Conservation (phyloP, 2,888 invertebrate species). For the Pachydiplax longipennis region DNA sequence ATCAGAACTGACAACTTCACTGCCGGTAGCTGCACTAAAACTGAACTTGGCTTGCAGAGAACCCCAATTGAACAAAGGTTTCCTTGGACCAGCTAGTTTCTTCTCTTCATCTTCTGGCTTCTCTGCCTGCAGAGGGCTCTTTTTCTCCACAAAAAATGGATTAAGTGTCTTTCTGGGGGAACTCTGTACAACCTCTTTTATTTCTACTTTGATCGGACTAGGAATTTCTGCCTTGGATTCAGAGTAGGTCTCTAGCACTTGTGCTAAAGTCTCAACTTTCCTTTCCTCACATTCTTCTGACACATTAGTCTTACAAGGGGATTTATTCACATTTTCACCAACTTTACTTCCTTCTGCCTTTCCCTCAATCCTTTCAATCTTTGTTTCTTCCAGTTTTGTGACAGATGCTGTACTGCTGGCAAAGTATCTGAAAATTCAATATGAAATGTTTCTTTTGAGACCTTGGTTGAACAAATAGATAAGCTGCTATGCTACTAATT, state of each 20-base stretch:
- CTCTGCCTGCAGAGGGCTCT: not conserved
- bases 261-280: not conserved
- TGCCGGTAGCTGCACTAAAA: not conserved
- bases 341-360: not conserved
- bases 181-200: not conserved
- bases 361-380: not conserved
- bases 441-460: not conserved
- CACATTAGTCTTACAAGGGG: not conserved
- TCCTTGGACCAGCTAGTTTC: conserved; percentile 10
- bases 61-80: conserved; percentile 41
- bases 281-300: not conserved
- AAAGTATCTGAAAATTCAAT: not conserved
- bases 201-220: not conserved
- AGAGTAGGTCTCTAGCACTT: not conserved
- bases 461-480: too few species aligned
- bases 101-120: not conserved
- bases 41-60: conserved; percentile 44
- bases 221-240: not conserved
- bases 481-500: too few species aligned
- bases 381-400: not conserved
- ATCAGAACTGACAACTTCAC: not conserved
- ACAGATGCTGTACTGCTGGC: not conserved
- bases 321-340: not conserved
- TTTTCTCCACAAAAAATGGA: not conserved
- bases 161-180: not conserved